These are phyloP conservation scores for Carollia perspicillata DNA, from an alignment of 2,113 vertebrate species.

Conservation along the genomic window DNA sequence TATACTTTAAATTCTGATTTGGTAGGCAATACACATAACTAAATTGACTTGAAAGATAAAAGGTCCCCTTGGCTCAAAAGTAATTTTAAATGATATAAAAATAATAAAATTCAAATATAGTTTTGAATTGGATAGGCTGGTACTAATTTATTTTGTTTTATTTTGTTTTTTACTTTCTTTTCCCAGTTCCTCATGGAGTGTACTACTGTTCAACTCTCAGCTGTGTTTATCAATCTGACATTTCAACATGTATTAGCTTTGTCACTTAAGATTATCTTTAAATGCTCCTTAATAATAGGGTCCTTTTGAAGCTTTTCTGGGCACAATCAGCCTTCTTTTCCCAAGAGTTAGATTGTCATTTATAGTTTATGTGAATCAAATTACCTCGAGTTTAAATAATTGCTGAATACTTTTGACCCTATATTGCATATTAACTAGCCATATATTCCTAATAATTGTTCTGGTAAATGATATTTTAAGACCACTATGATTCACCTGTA, in stretches of 20 bases:
- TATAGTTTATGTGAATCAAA: not conserved
- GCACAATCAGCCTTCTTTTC: not conserved
- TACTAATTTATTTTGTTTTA: conserved; percentile 17
- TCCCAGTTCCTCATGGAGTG: conserved; percentile 46
- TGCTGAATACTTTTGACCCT: not conserved
- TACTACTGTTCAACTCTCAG: conserved; percentile 55
- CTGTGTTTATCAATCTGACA: conserved; percentile 52
- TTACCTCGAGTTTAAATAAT: not conserved
- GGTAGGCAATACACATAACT: conserved; percentile 29
- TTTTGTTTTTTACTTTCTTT: conserved; percentile 39
- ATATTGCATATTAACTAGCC: not conserved
- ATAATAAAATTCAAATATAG: conserved; percentile 37
- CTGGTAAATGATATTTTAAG: not conserved
- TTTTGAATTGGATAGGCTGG: conserved; percentile 43
- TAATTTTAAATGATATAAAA: conserved; percentile 62
- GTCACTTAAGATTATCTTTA: not conserved
- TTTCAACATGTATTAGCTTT: conserved; percentile 45
- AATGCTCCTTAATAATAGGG: not conserved
- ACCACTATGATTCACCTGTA: not conserved
- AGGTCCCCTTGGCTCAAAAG: conserved; percentile 33
- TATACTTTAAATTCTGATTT: conserved; percentile 70
- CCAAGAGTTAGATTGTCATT: not conserved
- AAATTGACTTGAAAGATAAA: conserved; percentile 59
- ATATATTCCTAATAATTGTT: not conserved
- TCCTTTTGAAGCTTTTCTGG: conserved; percentile 32